A percentile compares a stretch with the other conserved stretches of the same genome.
These are phyloP conservation scores for Tiliacea citrago DNA, from an alignment of 2,888 invertebrate genomes.

Conservation along the genomic window DNA sequence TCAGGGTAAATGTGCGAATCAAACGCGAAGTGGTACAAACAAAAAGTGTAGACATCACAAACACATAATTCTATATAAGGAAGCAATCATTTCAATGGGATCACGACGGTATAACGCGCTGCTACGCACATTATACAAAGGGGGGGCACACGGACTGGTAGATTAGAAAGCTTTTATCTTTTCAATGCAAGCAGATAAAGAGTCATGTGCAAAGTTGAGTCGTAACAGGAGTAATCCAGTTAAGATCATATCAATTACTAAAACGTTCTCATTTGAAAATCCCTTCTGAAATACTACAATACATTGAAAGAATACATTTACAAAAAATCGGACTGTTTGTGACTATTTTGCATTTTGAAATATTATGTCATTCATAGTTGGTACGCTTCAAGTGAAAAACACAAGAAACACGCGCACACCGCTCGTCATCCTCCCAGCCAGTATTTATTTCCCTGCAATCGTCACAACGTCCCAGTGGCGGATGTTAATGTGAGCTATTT, in stretches of 20 bases:
- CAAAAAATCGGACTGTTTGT: neutral
- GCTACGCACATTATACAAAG: slow-evolving; percentile 79
- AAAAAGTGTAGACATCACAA: slow-evolving; percentile 73
- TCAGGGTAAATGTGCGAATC: slow-evolving; percentile 24
- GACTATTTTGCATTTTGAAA: neutral
- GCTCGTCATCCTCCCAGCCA: slow-evolving; percentile 28
- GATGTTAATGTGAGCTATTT: slow-evolving; percentile 88
- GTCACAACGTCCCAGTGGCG: slow-evolving; percentile 79
- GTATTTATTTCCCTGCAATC: slow-evolving; percentile 74
- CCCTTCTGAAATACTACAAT: too few relatives aligned
- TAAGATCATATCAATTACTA: too few relatives aligned
- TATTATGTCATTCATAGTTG: neutral
- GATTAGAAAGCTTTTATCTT: neutral
- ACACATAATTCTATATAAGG: slow-evolving; percentile 85
- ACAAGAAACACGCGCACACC: too few relatives aligned
- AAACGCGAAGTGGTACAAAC: slow-evolving; percentile 39
- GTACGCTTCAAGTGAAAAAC: neutral
- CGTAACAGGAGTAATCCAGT: neutral
- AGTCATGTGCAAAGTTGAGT: neutral
- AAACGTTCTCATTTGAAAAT: too few relatives aligned
- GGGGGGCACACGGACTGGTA: slow-evolving; percentile 63
- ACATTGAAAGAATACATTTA: too few relatives aligned
- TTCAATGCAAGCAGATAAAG: neutral
- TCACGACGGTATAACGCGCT: slow-evolving; percentile 79
- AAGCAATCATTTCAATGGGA: slow-evolving; percentile 85